Evolutionary conservation across 1,140 invertebrate species (phyloP), one percentile per base, ranked within the genome.

Genomic region (Drosophila persimilis): DNA sequence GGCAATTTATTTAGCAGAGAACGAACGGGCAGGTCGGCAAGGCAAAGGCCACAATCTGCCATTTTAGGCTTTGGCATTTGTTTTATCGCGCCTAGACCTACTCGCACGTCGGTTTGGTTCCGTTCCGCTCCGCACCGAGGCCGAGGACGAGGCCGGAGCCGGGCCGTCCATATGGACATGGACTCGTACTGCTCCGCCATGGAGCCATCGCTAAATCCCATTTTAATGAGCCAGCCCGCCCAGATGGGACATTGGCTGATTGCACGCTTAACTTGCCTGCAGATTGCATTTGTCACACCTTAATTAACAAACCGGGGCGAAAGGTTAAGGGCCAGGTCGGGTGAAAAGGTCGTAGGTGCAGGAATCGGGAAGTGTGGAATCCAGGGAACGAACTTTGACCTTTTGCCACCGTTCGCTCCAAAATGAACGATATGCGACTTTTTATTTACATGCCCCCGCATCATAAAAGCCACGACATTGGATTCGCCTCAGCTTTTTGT

Each of bases 21-120:
- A 2, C 17, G 29, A 29, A 59, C 6, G 55, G 46, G 46, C 43
- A 26, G 24, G 24, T 9, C 50, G 41, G 41, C 46, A 50, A 54
- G 46, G 66, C 54, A 84, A 86, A 85, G 70, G 81, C 52, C 81
- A 86, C 58, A 47, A 41, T 48, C 48, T 77, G 73, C 54, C 65
- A 74, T 74, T 85, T 85, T 77, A 77, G 83, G 59, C 74, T 64
- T 63, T 81, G 70, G 64, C 81, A 86, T 86, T 85, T 85, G 73
- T 80, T 86, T 80, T 73, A 67, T 66, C 31, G 63, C 54, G 44
- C 55, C 66, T 62, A 73, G 57, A 39, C 35, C 35, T 5, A 39
- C 11, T 11, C 35, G 35, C 35, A 39, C 11, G 35, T 39, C 35
- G 35, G 11, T 39, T 26, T 5, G 4, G 24, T 26, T 26, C 24